phyloP scores from a whole-genome alignment of 2,113 vertebrate genomes.

The Balaeniceps rex region DNA sequence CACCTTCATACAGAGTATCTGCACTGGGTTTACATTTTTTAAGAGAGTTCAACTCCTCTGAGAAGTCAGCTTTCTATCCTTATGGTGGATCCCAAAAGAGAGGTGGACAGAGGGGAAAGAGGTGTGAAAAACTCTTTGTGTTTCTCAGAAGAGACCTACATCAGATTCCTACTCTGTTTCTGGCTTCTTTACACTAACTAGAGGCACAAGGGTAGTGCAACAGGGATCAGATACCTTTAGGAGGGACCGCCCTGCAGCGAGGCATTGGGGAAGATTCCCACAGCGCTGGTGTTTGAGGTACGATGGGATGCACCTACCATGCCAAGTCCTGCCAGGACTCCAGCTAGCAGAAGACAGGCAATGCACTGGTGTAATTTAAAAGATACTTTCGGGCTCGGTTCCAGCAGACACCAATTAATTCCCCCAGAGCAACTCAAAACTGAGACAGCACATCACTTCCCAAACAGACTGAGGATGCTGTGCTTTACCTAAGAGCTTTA shows the following conservation, averaged over 20 bases:
- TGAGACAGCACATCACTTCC: not conserved
- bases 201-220: not conserved
- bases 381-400: not conserved
- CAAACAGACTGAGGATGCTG: not conserved
- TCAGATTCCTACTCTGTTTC: not conserved
- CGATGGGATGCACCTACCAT: rapidly evolving
- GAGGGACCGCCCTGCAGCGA: not conserved
- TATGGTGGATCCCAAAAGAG: not conserved
- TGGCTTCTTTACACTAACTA: not conserved
- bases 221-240: not conserved
- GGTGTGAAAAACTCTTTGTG: not conserved
- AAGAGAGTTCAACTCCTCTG: not conserved
- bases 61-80: not conserved
- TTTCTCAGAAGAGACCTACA: not conserved
- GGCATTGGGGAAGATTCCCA: not conserved
- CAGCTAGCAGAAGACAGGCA: not conserved
- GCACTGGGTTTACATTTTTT: not conserved
- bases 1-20: not conserved
- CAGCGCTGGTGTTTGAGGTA: not conserved
- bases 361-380: not conserved
- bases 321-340: not conserved
- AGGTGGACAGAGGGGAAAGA: not conserved
- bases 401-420: not conserved
- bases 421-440: not conserved
- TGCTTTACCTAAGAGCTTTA: not conserved